A percentile compares a stretch with the other conserved stretches of the same genome.
Conservation (phyloP, 1,140 invertebrate genomes). For the Centruroides sculpturatus region DNA sequence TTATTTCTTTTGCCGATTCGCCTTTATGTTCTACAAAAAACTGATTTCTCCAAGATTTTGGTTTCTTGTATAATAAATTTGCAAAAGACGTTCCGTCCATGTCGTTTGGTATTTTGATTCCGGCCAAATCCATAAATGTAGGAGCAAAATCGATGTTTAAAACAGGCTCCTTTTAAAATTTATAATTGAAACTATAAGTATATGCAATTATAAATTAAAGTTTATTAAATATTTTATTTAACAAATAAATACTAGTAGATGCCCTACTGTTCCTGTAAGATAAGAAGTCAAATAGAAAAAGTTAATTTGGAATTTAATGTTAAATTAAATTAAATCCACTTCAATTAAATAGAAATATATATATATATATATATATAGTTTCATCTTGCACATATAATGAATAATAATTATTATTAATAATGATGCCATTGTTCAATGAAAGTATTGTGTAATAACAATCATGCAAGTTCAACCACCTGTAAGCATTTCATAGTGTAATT, state of each 20-base stretch:
- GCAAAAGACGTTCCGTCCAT: conserved; percentile 90
- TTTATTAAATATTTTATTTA: no score
- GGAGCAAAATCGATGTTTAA: conserved; percentile 92
- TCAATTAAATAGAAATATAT: neutral
- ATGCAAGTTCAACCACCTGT: no score
- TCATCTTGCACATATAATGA: no score
- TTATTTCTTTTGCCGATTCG: conserved; percentile 9
- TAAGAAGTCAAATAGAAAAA: neutral
- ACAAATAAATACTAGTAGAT: no score
- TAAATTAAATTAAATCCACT: no score
- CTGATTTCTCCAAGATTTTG: neutral
- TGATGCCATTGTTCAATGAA: no score
- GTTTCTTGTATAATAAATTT: conserved; percentile 30
- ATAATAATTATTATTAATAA: no score
- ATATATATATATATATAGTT: neutral
- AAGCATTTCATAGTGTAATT: no score
- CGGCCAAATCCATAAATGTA: conserved; percentile 89
- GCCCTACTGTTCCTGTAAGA: no score
- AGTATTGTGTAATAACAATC: no score
- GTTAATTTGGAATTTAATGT: no score
- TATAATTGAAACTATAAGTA: conserved; percentile 39
- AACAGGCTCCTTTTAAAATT: conserved; percentile 56
- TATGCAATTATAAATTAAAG: no score
- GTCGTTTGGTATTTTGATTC: conserved; percentile 61
- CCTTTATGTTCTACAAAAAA: conserved; percentile 22